Percentiles rank a stretch among this genome's conserved stretches.
Evolutionary conservation across 92 coral and sea anemone genomes (phyloP).

Genomic region (Palythoa caribaeorum): DNA sequence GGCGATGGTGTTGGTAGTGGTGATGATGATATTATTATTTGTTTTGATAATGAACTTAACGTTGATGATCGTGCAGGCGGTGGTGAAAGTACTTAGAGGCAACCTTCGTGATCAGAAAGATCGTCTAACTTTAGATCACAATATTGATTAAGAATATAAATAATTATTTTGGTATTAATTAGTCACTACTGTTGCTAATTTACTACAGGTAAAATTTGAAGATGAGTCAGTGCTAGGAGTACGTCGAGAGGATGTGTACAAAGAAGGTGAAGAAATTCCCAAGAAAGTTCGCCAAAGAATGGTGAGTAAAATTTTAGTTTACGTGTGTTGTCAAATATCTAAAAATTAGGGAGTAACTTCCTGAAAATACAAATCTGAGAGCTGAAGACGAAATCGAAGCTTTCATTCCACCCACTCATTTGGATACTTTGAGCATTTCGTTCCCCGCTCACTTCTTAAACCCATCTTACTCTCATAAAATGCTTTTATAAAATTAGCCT

Average conservation of each 20-base stretch:
- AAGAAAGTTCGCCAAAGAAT: constrained; percentile 76
- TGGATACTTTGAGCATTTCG: background rate
- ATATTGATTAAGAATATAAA: background rate
- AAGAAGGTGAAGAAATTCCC: constrained; percentile 81
- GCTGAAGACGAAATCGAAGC: background rate
- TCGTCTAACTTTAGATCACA: too few species aligned
- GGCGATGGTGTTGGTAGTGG: background rate
- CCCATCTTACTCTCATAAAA: too few species aligned
- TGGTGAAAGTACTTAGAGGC: background rate
- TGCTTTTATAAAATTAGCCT: too few species aligned
- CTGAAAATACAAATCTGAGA: background rate
- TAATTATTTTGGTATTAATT: background rate
- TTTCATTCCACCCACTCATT: background rate
- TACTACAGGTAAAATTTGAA: constrained; percentile 75
- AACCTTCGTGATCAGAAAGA: too few species aligned
- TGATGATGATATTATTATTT: background rate
- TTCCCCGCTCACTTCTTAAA: too few species aligned
- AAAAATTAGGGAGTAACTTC: background rate
- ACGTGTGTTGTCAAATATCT: background rate
- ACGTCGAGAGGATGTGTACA: constrained; percentile 89
- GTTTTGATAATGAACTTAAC: background rate
- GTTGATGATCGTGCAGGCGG: background rate
- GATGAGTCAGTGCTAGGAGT: constrained; percentile 88
- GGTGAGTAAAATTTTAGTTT: constrained; percentile 53
- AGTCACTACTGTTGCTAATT: background rate